Percentiles rank a stretch among this genome's conserved stretches.
Conservation (phyloP, 2,113 vertebrate species). For the Amazona guildingii region DNA sequence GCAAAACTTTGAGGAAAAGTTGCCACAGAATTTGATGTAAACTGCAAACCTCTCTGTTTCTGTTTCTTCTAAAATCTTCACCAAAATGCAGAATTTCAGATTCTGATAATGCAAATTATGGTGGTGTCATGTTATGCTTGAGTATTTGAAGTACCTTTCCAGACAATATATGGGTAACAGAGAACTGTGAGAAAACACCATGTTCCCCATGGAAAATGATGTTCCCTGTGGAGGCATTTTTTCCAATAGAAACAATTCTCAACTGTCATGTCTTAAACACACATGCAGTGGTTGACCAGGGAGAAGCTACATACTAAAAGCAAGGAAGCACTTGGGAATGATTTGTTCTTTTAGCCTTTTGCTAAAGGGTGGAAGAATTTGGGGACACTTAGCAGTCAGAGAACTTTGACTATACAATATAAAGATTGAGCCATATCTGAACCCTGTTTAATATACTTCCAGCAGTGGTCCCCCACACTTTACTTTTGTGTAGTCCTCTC, state of each 20-base stretch:
- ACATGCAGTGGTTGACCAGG: fast-evolving
- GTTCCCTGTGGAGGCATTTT: not conserved
- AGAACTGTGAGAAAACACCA: not conserved
- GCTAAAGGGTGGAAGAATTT: not conserved
- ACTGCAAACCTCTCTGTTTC: not conserved
- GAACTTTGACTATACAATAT: not conserved
- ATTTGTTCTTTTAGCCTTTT: not conserved
- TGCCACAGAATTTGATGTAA: not conserved
- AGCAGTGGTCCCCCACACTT: not conserved
- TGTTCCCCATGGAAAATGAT: not conserved
- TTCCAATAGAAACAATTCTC: not conserved
- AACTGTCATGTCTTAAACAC: not conserved
- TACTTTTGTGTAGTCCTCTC: not conserved
- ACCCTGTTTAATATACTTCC: not conserved
- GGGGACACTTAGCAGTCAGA: not conserved
- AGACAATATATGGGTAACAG: not conserved
- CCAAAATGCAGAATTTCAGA: not conserved
- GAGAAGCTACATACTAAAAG: not conserved
- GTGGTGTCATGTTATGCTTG: not conserved
- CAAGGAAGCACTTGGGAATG: not conserved
- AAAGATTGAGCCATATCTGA: not conserved
- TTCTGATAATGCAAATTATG: not conserved
- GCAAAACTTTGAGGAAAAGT: not conserved
- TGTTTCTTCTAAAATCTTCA: not conserved
- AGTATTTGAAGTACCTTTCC: not conserved